phyloP scores from a whole-genome alignment of 2,797 vertebrate species.

The Anniella stebbinsi region DNA sequence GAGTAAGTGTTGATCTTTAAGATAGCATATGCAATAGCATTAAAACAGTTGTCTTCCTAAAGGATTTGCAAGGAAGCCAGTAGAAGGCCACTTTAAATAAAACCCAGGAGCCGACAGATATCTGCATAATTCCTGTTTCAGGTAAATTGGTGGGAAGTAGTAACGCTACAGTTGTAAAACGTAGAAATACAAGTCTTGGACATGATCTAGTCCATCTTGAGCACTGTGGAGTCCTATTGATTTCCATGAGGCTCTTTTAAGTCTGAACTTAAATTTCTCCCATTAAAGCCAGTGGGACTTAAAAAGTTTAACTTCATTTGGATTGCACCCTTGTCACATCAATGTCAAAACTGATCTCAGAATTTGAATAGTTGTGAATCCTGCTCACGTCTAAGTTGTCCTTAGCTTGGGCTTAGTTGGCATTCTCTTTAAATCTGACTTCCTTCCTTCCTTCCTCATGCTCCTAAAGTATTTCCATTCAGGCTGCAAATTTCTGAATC shows the following conservation, averaged over 20 bases:
- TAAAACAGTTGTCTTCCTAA: background rate
- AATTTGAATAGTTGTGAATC: background rate
- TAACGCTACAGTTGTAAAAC: background rate
- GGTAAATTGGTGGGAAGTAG: background rate
- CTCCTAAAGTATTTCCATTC: background rate
- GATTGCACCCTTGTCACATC: background rate
- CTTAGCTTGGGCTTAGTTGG: background rate
- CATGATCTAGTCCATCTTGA: background rate
- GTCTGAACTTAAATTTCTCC: background rate
- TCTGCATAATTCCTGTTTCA: background rate
- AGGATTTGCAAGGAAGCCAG: background rate
- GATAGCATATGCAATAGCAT: background rate
- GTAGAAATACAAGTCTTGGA: background rate
- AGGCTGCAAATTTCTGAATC: background rate
- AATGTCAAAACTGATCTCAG: background rate
- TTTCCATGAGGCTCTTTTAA: background rate
- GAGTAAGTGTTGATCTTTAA: background rate
- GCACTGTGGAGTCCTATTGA: background rate
- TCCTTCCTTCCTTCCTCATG: background rate
- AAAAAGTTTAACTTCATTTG: background rate
- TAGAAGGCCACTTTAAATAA: background rate
- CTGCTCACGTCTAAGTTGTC: background rate
- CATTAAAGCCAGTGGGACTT: background rate
- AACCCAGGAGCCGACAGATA: background rate
- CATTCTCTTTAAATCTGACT: background rate